Evolutionary conservation across 2,888 invertebrate genomes (phyloP).

Genomic region (Phorcus lineatus): DNA sequence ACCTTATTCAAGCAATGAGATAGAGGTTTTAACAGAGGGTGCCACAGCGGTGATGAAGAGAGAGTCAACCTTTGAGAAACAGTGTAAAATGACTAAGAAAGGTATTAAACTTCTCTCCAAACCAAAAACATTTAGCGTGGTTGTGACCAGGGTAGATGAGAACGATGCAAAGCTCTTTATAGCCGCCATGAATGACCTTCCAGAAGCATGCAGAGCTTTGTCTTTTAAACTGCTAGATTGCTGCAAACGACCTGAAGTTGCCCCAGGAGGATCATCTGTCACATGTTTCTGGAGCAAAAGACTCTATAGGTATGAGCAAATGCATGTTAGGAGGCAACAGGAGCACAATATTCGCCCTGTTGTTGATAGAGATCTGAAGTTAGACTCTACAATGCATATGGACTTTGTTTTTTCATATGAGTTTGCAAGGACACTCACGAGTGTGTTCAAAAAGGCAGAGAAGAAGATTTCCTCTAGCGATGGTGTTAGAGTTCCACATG

Average conservation of each 20-base stretch:
- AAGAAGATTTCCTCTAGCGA: neutral
- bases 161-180: neutral
- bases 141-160: neutral
- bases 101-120: neutral
- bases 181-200: neutral
- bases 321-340: neutral
- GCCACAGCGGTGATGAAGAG: neutral
- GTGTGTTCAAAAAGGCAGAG: neutral
- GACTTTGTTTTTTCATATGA: neutral
- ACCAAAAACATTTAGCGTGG: neutral
- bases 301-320: neutral
- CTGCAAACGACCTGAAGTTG: neutral
- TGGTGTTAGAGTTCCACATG: neutral
- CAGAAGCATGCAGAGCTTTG: neutral
- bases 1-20: neutral
- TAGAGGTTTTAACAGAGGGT: neutral
- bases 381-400: conserved; percentile 3
- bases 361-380: neutral
- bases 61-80: neutral
- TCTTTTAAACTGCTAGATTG: neutral
- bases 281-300: conserved; percentile 10
- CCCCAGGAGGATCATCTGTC: neutral
- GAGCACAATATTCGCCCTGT: neutral
- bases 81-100: neutral
- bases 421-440: neutral